Evolutionary conservation across 64 coral and sea anemone genomes (phyloP), one percentile per base, ranked within the genome.

Genomic region (Platygyra sinensis): DNA sequence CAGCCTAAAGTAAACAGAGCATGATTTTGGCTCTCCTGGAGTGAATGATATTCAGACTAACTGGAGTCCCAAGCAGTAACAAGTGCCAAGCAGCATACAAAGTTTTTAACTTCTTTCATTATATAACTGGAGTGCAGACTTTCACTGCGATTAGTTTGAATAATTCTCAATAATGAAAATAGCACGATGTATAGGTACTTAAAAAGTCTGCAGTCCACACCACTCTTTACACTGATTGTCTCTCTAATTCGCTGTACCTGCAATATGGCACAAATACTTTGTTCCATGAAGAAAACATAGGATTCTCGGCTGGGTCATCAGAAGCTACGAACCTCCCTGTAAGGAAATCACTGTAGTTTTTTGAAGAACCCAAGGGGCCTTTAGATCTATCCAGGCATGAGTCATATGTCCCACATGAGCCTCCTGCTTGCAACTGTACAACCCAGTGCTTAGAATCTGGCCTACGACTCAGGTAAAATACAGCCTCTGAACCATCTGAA

Each of bases 251-350:
- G 49, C 33, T 17, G 90, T 83, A 98, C 96, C 96, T 98, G 86
- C 96, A 98, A 76, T 98, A 98, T 86, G 96, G 96, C 15, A 98
- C 91, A 93, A 90, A 95, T 25, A 95, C 96, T 93, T 98, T 98
- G 90, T 95, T 98, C 96, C 96, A 98, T 27, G 89, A 93, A 74
- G 90, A 85, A 95, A 98, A 98, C 30, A 94, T 95, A 22, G 96
- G 96, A 77, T 98, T 98, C 54, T 95, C 93, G 20, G 60, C 72
- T 19, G 96, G 96, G 55, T 98, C 94, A 89, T 98, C 91, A 17
- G 96, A 98, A 55, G 92, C 90, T 30, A 98, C 72, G 46, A 98
- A 98, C 42, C 72, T 87, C 14, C 96, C 96, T 19, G 94, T 95
- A 77, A 95, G 62, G 77, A 86, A 93, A 11, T 92, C 72, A 7